phyloP scores from a whole-genome alignment of 2,888 invertebrate species.

The Drosophila anomelani region DNA sequence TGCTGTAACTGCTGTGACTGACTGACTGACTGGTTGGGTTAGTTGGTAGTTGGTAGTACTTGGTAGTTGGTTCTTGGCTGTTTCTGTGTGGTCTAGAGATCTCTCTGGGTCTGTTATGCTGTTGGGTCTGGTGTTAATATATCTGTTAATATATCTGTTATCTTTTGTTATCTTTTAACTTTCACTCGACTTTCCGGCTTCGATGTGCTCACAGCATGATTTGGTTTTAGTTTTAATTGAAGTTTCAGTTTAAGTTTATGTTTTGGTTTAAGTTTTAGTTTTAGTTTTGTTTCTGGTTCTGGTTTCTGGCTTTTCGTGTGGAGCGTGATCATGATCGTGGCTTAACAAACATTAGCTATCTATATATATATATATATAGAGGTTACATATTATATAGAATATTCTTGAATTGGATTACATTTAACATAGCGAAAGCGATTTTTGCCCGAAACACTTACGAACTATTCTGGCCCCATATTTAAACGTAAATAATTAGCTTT shows the following conservation, averaged over 20 bases:
- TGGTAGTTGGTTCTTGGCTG: slow-evolving; percentile 28
- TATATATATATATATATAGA: slow-evolving; percentile 19
- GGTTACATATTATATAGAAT: slow-evolving; percentile 38
- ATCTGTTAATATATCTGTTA: slow-evolving; percentile 9
- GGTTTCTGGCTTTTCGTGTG: slow-evolving; percentile 15
- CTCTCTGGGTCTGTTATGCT: slow-evolving; percentile 46
- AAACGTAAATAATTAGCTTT: slow-evolving; percentile 36
- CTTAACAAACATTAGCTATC: slow-evolving; percentile 60
- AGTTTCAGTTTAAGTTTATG: background rate
- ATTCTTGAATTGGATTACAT: slow-evolving; percentile 62
- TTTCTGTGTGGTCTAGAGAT: slow-evolving; percentile 29
- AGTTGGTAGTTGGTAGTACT: slow-evolving; percentile 22
- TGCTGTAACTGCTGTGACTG: slow-evolving; percentile 55
- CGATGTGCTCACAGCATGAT: slow-evolving; percentile 22
- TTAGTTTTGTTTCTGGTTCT: slow-evolving; percentile 19
- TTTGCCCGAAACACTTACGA: slow-evolving; percentile 85
- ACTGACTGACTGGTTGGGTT: slow-evolving; percentile 51
- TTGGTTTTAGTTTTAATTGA: slow-evolving; percentile 12
- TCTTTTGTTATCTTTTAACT: slow-evolving; percentile 35
- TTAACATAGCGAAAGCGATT: slow-evolving; percentile 83
- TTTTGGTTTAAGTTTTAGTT: slow-evolving; percentile 5
- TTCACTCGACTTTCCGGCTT: slow-evolving; percentile 33
- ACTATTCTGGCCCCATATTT: slow-evolving; percentile 84
- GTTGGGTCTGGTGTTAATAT: slow-evolving; percentile 39
- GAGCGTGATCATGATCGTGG: slow-evolving; percentile 44